Evolutionary conservation across 2,797 vertebrate species (phyloP).

Genomic region (Dromococcyx pavoninus): DNA sequence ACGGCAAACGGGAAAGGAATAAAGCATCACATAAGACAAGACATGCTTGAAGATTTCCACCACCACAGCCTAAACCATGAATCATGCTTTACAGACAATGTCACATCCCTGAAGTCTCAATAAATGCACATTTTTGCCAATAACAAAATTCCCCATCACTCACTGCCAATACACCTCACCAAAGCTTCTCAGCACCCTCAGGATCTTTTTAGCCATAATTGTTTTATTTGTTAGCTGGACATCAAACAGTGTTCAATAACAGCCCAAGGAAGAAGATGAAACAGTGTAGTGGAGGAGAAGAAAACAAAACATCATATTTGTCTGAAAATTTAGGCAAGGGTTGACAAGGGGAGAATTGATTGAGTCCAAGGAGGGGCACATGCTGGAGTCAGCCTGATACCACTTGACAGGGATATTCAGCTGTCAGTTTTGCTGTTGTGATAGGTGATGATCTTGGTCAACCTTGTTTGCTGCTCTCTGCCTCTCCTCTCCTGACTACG

Average conservation of each 20-base stretch:
- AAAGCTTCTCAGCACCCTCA: background rate
- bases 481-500: background rate
- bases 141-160: background rate
- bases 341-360: background rate
- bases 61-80: background rate
- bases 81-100: background rate
- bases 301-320: background rate
- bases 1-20: background rate
- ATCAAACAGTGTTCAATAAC: background rate
- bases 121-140: background rate
- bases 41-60: background rate
- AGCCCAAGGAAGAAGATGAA: background rate
- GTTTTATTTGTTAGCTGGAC: background rate
- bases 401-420: accelerated
- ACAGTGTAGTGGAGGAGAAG: background rate
- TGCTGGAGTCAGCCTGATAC: background rate
- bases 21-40: background rate
- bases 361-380: accelerated
- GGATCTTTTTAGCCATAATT: background rate
- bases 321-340: background rate
- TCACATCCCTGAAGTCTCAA: background rate
- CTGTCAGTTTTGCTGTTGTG: background rate
- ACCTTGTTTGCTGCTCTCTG: background rate
- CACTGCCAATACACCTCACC: background rate
- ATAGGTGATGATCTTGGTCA: background rate